These are phyloP conservation scores for Trachymyrmex cornetzi DNA, from an alignment of 1,140 invertebrate genomes.

Conservation along the genomic window DNA sequence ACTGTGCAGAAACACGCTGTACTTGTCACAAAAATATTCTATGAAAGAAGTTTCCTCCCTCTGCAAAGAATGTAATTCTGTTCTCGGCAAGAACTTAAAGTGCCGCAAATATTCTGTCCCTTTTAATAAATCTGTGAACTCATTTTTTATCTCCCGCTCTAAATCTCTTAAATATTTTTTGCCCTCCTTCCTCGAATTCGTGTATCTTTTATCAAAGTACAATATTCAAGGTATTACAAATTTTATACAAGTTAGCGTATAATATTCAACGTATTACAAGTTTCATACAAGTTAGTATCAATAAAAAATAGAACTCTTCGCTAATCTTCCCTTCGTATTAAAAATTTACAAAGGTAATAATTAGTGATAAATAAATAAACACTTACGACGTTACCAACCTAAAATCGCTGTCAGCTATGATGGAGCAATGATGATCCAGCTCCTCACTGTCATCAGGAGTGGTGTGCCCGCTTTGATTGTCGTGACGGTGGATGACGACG, in stretches of 20 bases:
- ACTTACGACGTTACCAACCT: slow-evolving; percentile 81
- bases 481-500: slow-evolving; percentile 81
- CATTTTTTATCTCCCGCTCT: not conserved
- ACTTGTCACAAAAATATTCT: not conserved
- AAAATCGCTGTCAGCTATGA: slow-evolving; percentile 85
- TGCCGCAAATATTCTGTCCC: not conserved
- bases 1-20: not conserved
- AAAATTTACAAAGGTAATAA: not conserved
- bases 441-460: slow-evolving; percentile 84
- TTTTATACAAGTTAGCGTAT: not conserved
- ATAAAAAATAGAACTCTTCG: not conserved
- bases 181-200: not conserved
- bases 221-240: not conserved
- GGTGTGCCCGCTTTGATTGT: slow-evolving; percentile 82
- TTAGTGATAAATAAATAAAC: slow-evolving; percentile 35
- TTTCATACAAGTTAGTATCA: not conserved
- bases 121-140: not conserved
- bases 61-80: not conserved
- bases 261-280: not conserved
- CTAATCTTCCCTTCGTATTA: not conserved
- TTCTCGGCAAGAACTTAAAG: not conserved
- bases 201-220: not conserved
- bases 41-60: not conserved
- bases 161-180: slow-evolving; percentile 8
- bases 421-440: slow-evolving; percentile 83